phyloP scores from a whole-genome alignment of 1,140 invertebrate species.

The Oppia nitens region DNA sequence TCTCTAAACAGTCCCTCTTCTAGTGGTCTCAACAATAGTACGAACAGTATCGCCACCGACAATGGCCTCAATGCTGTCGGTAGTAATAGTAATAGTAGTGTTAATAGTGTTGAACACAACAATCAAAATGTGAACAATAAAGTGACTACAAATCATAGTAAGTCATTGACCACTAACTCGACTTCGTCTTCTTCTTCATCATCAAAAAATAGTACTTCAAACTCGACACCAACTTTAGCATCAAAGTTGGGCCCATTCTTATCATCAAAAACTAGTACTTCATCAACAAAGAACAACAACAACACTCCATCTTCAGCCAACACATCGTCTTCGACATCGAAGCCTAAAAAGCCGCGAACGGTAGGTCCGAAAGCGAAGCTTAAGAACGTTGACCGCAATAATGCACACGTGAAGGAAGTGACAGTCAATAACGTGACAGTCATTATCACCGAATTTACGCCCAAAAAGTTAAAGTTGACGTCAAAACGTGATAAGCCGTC shows the following conservation, averaged over 20 bases:
- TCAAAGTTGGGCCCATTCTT: too few species aligned
- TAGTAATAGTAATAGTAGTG: neutral
- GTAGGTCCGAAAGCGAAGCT: conserved; percentile 42
- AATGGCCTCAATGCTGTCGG: neutral
- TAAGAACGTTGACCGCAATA: conserved; percentile 73
- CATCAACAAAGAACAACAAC: neutral
- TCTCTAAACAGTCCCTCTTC: neutral
- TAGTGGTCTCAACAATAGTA: conserved; percentile 4
- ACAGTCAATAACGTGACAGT: conserved; percentile 92
- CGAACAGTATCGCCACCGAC: neutral
- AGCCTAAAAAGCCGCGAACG: conserved; percentile 5
- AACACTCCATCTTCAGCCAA: neutral
- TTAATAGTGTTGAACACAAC: neutral
- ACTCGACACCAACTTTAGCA: too few species aligned
- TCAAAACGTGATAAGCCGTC: neutral
- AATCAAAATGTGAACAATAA: neutral
- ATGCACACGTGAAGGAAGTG: conserved; percentile 73
- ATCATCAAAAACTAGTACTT: neutral
- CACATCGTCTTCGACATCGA: neutral
- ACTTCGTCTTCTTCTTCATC: neutral
- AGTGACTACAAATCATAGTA: neutral
- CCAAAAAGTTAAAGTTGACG: neutral
- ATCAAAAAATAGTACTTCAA: neutral
- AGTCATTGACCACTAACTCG: neutral
- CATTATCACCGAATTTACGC: conserved; percentile 77